phyloP scores from a whole-genome alignment of 2,113 vertebrate genomes.

The Rhinolophus ferrumequinum region DNA sequence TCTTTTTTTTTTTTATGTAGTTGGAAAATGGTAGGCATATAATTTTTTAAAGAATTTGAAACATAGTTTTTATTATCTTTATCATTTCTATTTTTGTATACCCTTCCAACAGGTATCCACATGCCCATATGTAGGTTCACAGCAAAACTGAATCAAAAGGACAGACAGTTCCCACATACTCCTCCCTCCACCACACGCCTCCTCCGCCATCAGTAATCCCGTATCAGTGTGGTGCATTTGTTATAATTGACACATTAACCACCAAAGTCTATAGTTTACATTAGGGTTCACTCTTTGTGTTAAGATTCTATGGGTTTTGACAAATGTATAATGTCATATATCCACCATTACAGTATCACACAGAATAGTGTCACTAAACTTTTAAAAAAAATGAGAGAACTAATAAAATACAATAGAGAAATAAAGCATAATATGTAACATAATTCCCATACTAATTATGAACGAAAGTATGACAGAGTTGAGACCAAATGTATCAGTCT shows the following conservation, averaged over 20 bases:
- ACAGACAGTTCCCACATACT: background rate
- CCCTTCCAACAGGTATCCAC: background rate
- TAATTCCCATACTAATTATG: background rate
- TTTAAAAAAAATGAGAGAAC: background rate
- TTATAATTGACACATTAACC: background rate
- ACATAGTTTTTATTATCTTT: background rate
- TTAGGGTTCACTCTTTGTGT: background rate
- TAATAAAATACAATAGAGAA: background rate
- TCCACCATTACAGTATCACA: background rate
- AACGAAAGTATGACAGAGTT: slow-evolving; percentile 5
- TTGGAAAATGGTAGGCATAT: background rate
- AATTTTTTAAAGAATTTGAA: slow-evolving; percentile 4
- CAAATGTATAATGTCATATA: background rate
- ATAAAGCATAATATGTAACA: background rate
- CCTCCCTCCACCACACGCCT: background rate
- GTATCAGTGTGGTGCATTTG: background rate
- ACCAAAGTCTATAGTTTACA: background rate
- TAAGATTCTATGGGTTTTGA: background rate
- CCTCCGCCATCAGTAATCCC: background rate
- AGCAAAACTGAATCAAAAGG: background rate
- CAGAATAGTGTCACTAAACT: background rate
- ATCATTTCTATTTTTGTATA: background rate
- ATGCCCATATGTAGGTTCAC: background rate
- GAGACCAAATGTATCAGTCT: background rate
- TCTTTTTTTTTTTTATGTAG: background rate